phyloP scores from a whole-genome alignment of 2,797 vertebrate genomes.

The Helarctos malayanus region DNA sequence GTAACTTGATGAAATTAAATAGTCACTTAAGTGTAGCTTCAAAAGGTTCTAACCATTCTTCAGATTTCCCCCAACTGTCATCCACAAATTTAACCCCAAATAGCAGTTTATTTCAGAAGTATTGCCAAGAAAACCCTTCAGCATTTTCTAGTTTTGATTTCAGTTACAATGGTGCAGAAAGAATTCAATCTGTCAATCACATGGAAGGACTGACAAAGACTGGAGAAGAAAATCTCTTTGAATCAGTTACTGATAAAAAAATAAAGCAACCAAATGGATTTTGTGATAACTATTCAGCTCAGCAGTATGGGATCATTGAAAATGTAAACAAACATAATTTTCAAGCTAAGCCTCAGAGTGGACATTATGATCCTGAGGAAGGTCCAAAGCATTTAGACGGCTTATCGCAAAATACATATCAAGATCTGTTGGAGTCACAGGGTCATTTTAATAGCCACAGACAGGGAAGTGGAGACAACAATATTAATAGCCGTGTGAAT shows the following conservation, averaged over 20 bases:
- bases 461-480: constrained; percentile 86
- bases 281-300: constrained; percentile 88
- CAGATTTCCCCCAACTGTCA: constrained; percentile 88
- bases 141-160: constrained; percentile 86
- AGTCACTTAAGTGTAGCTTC: constrained; percentile 86
- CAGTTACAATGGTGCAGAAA: constrained; percentile 85
- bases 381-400: constrained; percentile 88
- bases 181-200: constrained; percentile 85
- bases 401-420: constrained; percentile 88
- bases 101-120: constrained; percentile 88
- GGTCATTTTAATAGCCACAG: constrained; percentile 87
- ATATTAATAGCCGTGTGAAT: constrained; percentile 77
- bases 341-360: constrained; percentile 85
- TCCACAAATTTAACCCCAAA: constrained; percentile 88
- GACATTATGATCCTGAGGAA: constrained; percentile 86
- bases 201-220: constrained; percentile 88
- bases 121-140: constrained; percentile 87
- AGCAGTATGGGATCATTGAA: constrained; percentile 86
- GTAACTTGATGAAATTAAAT: constrained; percentile 87
- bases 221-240: constrained; percentile 88
- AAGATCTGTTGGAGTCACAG: constrained; percentile 87
- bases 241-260: constrained; percentile 91
- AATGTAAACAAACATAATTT: constrained; percentile 88
- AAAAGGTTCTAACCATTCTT: constrained; percentile 87
- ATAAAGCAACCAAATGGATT: constrained; percentile 88